Percentiles rank a stretch among this genome's conserved stretches.
phyloP scores from a whole-genome alignment of 2,888 invertebrate species.

The Pseudoips prasinana region DNA sequence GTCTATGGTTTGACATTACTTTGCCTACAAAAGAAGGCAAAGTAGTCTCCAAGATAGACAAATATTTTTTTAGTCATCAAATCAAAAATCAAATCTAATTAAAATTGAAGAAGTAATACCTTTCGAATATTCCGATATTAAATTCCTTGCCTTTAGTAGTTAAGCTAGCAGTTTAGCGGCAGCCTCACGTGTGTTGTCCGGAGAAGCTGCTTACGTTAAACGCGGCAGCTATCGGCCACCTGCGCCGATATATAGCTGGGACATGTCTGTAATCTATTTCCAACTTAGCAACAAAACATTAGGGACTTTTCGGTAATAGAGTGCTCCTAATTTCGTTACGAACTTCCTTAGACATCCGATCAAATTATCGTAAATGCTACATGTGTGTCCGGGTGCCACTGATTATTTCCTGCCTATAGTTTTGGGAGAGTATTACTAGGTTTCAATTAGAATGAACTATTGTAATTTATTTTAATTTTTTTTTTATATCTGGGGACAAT shows the following conservation, averaged over 20 bases:
- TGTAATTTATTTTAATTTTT: too few species aligned
- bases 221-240: constrained; percentile 53
- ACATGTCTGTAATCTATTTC: constrained; percentile 61
- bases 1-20: too few species aligned
- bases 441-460: too few species aligned
- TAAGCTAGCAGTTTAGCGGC: constrained; percentile 43
- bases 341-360: constrained; percentile 32
- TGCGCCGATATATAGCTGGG: constrained; percentile 58
- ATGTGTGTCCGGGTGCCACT: too few species aligned
- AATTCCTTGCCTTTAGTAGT: constrained; percentile 20
- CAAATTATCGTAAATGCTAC: constrained; percentile 30
- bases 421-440: too few species aligned
- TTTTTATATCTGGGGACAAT: too few species aligned
- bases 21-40: too few species aligned
- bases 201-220: constrained; percentile 41
- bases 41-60: too few species aligned
- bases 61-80: too few species aligned
- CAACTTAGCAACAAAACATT: constrained; percentile 27
- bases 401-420: too few species aligned
- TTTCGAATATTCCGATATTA: constrained; percentile 20
- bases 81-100: too few species aligned
- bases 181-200: constrained; percentile 48
- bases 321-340: constrained; percentile 35
- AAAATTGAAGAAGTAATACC: too few species aligned
- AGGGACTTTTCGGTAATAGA: constrained; percentile 33